A percentile compares a stretch with the other conserved stretches of the same genome.
These are phyloP conservation scores for Urosaurus nigricauda DNA, from an alignment of 2,797 vertebrate genomes.

Conservation along the genomic window DNA sequence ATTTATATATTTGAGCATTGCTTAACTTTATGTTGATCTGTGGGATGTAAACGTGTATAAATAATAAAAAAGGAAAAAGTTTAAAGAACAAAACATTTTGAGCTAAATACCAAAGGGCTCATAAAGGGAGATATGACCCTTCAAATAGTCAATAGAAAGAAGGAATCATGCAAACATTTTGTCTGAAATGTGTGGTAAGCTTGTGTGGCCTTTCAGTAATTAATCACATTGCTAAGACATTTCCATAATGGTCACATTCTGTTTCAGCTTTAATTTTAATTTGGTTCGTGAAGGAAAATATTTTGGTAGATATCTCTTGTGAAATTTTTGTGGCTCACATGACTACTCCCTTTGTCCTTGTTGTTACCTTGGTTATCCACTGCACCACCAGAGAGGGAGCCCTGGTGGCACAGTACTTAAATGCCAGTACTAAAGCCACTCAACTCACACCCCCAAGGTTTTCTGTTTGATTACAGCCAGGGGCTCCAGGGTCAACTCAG, in stretches of 20 bases:
- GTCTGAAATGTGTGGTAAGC: conserved; percentile 2
- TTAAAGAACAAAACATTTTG: not conserved
- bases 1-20: no score
- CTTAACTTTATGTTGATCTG: no score
- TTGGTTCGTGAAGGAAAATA: conserved; percentile 39
- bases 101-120: not conserved
- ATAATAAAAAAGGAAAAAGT: not conserved
- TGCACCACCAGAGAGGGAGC: no score
- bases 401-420: no score
- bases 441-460: no score
- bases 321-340: conserved; percentile 7
- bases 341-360: conserved; percentile 38
- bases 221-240: conserved; percentile 26
- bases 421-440: no score
- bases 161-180: not conserved
- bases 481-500: no score
- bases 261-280: conserved; percentile 61
- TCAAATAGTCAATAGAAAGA: not conserved
- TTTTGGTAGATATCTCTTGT: conserved; percentile 51
- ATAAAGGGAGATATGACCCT: no score
- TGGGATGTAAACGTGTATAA: no score
- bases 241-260: conserved; percentile 57
- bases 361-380: conserved; percentile 30
- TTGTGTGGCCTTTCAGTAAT: not conserved
- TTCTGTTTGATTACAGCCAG: no score